A percentile compares a stretch with the other conserved stretches of the same genome.
phyloP scores from a whole-genome alignment of 23 tunicate genomes.

The Phallusia fumigata region DNA sequence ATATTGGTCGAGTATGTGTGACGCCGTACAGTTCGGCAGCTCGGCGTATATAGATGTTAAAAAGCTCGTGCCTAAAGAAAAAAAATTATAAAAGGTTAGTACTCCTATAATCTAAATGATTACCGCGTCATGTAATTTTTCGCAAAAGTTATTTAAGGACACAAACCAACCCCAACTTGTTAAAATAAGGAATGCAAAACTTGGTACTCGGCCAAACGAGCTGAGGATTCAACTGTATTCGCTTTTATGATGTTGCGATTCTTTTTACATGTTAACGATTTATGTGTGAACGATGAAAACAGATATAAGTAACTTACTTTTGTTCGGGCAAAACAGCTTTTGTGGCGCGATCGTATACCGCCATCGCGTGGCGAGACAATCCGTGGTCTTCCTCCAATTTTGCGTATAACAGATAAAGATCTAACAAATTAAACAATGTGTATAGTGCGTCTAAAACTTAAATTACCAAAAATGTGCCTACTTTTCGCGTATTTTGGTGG shows the following conservation, averaged over 20 bases:
- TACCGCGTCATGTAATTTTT: too few relatives aligned
- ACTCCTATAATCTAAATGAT: too few relatives aligned
- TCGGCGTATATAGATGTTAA: constrained; percentile 79
- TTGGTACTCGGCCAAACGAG: too few relatives aligned
- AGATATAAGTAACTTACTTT: constrained; percentile 29
- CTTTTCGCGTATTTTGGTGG: constrained; percentile 87
- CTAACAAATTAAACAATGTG: constrained; percentile 9
- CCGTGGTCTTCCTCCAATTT: constrained; percentile 97
- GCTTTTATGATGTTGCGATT: not conserved
- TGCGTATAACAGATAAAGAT: constrained; percentile 85
- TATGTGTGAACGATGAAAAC: not conserved
- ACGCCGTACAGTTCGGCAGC: constrained; percentile 93
- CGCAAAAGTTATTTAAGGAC: too few relatives aligned
- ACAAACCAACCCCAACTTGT: too few relatives aligned
- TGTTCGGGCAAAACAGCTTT: constrained; percentile 80
- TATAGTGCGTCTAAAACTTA: not conserved
- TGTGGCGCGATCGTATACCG: constrained; percentile 83
- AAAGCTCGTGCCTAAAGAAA: constrained; percentile 68
- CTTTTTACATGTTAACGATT: too few relatives aligned
- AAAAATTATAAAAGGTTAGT: not conserved
- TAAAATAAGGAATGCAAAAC: too few relatives aligned
- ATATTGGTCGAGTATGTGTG: constrained; percentile 87
- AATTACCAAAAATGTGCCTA: not conserved
- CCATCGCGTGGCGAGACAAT: constrained; percentile 84
- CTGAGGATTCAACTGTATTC: too few relatives aligned